Evolutionary conservation across 2,888 invertebrate genomes (phyloP).

Genomic region (Polylopha cassiicola): DNA sequence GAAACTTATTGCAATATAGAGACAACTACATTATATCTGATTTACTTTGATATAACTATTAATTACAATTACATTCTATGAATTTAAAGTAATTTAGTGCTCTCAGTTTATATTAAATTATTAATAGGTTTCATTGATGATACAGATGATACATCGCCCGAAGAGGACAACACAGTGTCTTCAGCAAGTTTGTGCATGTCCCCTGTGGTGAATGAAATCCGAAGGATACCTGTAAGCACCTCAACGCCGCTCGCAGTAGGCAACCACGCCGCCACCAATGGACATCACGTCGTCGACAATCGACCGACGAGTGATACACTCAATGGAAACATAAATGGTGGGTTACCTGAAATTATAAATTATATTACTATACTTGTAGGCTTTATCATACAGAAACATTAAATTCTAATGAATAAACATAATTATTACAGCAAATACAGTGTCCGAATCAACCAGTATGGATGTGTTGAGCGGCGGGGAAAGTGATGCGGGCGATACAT

Average conservation of each 20-base stretch:
- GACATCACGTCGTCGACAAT: slow-evolving; percentile 39
- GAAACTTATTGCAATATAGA: too few species aligned
- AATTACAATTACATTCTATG: too few species aligned
- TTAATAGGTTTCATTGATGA: neutral
- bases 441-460: slow-evolving; percentile 68
- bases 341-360: too few species aligned
- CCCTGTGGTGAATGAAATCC: slow-evolving; percentile 33
- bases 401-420: neutral
- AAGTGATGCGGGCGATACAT: slow-evolving; percentile 66
- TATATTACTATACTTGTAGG: too few species aligned
- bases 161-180: slow-evolving; percentile 61
- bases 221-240: slow-evolving; percentile 34
- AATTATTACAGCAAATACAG: slow-evolving; percentile 48
- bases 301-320: slow-evolving; percentile 37
- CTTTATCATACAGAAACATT: neutral
- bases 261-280: slow-evolving; percentile 35
- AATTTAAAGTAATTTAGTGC: too few species aligned
- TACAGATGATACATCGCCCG: slow-evolving; percentile 55
- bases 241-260: slow-evolving; percentile 44
- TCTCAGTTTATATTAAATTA: neutral
- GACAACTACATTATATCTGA: too few species aligned
- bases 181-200: slow-evolving; percentile 68
- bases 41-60: too few species aligned
- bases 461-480: slow-evolving; percentile 72
- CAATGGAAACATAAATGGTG: slow-evolving; percentile 60